phyloP scores from a whole-genome alignment of 2,797 vertebrate genomes.

The Delichon dasypus region DNA sequence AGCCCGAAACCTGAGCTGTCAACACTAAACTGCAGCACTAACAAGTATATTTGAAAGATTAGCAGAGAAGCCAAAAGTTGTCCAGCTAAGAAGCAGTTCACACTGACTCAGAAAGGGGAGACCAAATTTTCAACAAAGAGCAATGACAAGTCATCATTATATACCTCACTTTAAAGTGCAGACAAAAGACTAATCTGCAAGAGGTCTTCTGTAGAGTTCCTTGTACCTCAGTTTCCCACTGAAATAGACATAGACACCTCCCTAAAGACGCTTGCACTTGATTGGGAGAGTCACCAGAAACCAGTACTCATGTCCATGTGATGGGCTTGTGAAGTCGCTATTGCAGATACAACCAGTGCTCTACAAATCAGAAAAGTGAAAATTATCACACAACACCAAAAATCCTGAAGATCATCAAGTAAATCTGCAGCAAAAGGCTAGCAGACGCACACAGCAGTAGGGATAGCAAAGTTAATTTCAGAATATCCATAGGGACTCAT shows the following conservation, averaged over 20 bases:
- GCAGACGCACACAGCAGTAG: not conserved
- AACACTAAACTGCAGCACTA: not conserved
- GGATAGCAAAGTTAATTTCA: not conserved
- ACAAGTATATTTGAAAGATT: not conserved
- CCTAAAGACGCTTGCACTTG: not conserved
- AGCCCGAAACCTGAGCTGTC: not conserved
- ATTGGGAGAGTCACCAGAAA: not conserved
- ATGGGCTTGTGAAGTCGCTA: not conserved
- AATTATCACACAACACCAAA: not conserved
- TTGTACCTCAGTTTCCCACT: not conserved
- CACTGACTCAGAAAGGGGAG: not conserved
- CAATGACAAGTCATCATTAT: not conserved
- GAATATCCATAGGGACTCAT: not conserved
- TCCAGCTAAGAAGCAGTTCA: not conserved
- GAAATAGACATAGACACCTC: not conserved
- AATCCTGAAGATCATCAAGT: not conserved
- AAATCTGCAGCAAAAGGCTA: not conserved
- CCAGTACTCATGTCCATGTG: not conserved
- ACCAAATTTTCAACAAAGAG: not conserved
- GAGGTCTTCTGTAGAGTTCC: not conserved
- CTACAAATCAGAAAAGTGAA: not conserved
- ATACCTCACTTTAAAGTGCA: not conserved
- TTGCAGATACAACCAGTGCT: not conserved
- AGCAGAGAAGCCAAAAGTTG: not conserved
- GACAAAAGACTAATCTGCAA: not conserved